A percentile compares a stretch with the other conserved stretches of the same genome.
phyloP scores from a whole-genome alignment of 2,888 invertebrate genomes.

The Hipparchia semele region DNA sequence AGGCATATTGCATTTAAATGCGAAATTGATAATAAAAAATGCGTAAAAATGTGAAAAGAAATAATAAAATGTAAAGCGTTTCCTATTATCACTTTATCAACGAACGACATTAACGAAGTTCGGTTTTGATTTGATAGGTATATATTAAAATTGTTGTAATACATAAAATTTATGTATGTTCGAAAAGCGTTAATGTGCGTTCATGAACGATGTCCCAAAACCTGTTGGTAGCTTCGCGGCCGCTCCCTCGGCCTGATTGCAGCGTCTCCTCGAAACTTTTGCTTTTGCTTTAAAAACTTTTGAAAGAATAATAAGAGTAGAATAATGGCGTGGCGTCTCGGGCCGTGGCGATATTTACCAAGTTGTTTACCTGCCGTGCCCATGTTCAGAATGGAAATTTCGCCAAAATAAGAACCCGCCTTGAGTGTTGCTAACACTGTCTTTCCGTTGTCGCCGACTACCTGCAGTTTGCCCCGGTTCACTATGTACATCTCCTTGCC shows the following conservation, averaged over 20 bases:
- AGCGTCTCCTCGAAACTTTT: slow-evolving; percentile 81
- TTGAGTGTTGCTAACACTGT: slow-evolving; percentile 98
- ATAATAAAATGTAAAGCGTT: slow-evolving; percentile 65
- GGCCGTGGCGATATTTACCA: slow-evolving; percentile 92
- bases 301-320: slow-evolving; percentile 67
- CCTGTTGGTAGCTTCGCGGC: slow-evolving; percentile 76
- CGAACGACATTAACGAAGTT: slow-evolving; percentile 58
- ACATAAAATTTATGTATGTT: background rate
- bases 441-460: slow-evolving; percentile 97
- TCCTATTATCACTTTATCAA: slow-evolving; percentile 53
- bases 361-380: slow-evolving; percentile 99
- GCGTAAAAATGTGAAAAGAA: slow-evolving; percentile 52
- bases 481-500: slow-evolving; percentile 99
- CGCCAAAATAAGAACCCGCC: slow-evolving; percentile 99
- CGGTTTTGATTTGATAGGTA: background rate
- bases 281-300: slow-evolving; percentile 70
- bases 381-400: slow-evolving; percentile 99
- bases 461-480: slow-evolving; percentile 97
- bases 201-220: slow-evolving; percentile 73
- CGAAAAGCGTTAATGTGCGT: slow-evolving; percentile 55
- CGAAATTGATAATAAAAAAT: slow-evolving; percentile 47
- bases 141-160: background rate
- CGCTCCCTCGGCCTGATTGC: slow-evolving; percentile 82
- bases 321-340: slow-evolving; percentile 83
- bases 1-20: slow-evolving; percentile 25